Conservation (phyloP, 2,888 invertebrate species). For the Theretra japonica region DNA sequence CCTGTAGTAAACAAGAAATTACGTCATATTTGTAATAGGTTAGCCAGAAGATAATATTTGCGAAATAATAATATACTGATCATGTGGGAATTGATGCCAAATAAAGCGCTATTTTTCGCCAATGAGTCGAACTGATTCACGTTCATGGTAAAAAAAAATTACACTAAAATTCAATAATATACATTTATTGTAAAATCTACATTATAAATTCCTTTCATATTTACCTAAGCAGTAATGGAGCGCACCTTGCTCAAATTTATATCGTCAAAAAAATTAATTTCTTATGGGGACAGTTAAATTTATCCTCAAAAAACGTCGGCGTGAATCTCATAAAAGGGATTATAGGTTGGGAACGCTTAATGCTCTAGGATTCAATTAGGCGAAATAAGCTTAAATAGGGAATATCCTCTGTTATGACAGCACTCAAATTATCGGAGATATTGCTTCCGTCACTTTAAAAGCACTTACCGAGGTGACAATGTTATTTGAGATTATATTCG, state of each 20-base stretch:
- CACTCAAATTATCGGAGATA: conserved; percentile 75
- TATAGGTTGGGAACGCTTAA: conserved; percentile 77
- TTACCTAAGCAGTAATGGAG: conserved; percentile 36
- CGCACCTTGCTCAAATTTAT: conserved; percentile 54
- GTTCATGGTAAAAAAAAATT: too few relatives aligned
- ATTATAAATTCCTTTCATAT: conserved; percentile 31
- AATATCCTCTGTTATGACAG: conserved; percentile 83
- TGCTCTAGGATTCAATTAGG: conserved; percentile 83
- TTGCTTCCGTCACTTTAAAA: conserved; percentile 69
- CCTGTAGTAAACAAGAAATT: too few relatives aligned
- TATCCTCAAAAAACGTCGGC: conserved; percentile 76
- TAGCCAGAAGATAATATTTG: too few relatives aligned
- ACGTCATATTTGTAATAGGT: too few relatives aligned
- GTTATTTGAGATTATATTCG: conserved; percentile 41
- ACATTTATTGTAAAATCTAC: background rate
- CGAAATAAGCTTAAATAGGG: conserved; percentile 82
- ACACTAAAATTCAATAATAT: too few relatives aligned
- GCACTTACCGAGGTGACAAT: conserved; percentile 61
- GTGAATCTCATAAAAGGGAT: conserved; percentile 80
- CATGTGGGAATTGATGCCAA: too few relatives aligned
- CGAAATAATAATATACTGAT: too few relatives aligned
- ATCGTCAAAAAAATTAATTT: conserved; percentile 67
- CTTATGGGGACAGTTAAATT: conserved; percentile 64
- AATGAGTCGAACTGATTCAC: too few relatives aligned
- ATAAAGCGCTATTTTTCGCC: too few relatives aligned